A percentile compares a stretch with the other conserved stretches of the same genome.
phyloP scores from a whole-genome alignment of 2,113 vertebrate genomes.

The Prunella himalayana region DNA sequence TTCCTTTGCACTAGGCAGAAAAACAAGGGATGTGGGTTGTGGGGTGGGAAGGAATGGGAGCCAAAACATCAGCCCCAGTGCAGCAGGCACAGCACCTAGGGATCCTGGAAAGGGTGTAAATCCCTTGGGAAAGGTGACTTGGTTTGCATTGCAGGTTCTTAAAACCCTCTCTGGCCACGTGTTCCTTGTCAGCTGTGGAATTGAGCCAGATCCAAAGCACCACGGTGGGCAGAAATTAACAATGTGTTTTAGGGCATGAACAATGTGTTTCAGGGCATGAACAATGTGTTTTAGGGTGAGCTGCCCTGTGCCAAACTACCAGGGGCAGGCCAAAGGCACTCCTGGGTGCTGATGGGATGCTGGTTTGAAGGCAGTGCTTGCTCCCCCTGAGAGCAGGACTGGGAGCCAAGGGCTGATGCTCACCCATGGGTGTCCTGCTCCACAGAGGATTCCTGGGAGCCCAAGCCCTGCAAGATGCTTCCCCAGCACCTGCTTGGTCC shows the following conservation, averaged over 20 bases:
- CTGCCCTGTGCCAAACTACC: neutral
- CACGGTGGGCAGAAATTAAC: fast-evolving
- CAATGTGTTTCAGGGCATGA: fast-evolving
- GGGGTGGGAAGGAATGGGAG: neutral
- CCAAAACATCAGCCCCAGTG: neutral
- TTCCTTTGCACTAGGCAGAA: neutral
- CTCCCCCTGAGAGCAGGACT: fast-evolving
- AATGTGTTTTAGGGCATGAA: fast-evolving
- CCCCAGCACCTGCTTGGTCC: neutral
- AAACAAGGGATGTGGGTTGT: neutral
- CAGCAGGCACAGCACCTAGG: neutral
- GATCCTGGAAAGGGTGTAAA: neutral
- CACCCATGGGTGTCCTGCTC: fast-evolving
- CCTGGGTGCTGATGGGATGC: neutral
- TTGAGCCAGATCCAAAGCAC: neutral
- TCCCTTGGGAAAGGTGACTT: neutral
- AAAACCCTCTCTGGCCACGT: fast-evolving
- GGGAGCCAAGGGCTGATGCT: neutral
- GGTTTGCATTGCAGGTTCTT: neutral
- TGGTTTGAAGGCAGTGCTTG: fast-evolving
- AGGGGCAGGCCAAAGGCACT: fast-evolving
- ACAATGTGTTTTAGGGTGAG: neutral
- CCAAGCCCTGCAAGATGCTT: neutral
- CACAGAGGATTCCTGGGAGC: neutral
- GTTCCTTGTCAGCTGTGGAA: fast-evolving